These are phyloP conservation scores for Myanophis thanlyinensis DNA, from an alignment of 2,113 vertebrate genomes.

Conservation along the genomic window DNA sequence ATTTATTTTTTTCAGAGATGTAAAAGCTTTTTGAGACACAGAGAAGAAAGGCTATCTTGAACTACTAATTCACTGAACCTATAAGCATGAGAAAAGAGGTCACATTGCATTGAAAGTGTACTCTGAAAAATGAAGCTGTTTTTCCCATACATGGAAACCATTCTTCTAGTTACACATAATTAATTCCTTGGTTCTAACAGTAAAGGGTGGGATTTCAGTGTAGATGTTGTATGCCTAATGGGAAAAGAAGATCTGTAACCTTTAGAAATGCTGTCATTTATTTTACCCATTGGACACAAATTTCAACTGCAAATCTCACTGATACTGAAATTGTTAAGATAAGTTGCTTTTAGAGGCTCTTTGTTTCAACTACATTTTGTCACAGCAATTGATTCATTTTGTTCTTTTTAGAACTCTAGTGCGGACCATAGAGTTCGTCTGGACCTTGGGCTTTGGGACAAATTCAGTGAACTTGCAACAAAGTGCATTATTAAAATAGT, in stretches of 20 bases:
- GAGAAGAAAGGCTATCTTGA: slow-evolving; percentile 52
- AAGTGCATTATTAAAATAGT: slow-evolving; percentile 99
- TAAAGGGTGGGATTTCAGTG: slow-evolving; percentile 55
- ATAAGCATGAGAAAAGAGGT: slow-evolving; percentile 41
- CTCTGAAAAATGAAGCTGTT: slow-evolving; percentile 41
- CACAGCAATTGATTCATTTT: slow-evolving; percentile 39
- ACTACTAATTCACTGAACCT: slow-evolving; percentile 59
- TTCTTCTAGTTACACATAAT: slow-evolving; percentile 48
- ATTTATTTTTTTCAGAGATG: slow-evolving; percentile 33
- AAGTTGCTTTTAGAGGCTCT: slow-evolving; percentile 31
- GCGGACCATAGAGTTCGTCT: slow-evolving; percentile 94
- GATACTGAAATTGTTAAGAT: slow-evolving; percentile 37
- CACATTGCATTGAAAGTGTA: not conserved
- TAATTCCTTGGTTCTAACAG: slow-evolving; percentile 50
- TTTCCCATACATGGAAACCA: slow-evolving; percentile 45
- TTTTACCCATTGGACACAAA: slow-evolving; percentile 57
- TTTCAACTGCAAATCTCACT: slow-evolving; percentile 28
- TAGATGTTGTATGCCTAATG: slow-evolving; percentile 46
- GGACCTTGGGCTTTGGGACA: slow-evolving; percentile 98
- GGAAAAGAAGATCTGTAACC: slow-evolving; percentile 57
- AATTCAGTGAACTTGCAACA: slow-evolving; percentile 99
- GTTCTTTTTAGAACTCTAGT: slow-evolving; percentile 86
- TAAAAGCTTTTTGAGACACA: slow-evolving; percentile 29
- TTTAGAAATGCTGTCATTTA: slow-evolving; percentile 61
- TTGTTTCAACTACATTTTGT: not conserved